Base-by-base conservation (phyloP, 1,140 invertebrate genomes). In the Rhyacophila brunnea region DNA sequence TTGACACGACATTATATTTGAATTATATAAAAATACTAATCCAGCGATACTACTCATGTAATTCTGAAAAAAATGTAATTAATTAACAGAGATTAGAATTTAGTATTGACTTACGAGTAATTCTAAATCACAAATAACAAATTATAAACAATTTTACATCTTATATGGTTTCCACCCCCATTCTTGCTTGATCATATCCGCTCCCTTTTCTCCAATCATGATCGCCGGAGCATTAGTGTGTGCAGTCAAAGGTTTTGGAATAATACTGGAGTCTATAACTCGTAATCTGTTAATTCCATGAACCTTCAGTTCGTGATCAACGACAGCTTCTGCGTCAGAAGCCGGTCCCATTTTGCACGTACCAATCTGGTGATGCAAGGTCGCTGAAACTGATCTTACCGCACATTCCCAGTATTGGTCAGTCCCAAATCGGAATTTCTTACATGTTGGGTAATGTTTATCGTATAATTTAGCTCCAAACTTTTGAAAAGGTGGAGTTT, bases 291-390 rank as follows among this genome's bases (percentile, higher is more conserved):
- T 74, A 2, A 77, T 49, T 40, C 80, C 71, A 51, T 74, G 62
- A 2, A 84, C 81, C 48, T 71, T 68, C 17, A 86, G 69, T 64
- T 79, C 68, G 42, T 77, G 70, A 66, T 85, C 81, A 4, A 87
- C 83, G 9, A 87, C 83, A 3, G 83, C 74, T 42, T 74, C 66
- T 2, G 73, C 70, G 68, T 85, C 81, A 5, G 65, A 64, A 0
- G 48, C 15, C 1, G 73, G 73, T 7, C 85, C 85, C 85, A 87
- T 87, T 72, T 81, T 84, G 60, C 81, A 83, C 0, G 84, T 85
- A 44, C 82, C 80, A 2, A 78, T 71, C 58, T 71, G 71, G 68
- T 87, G 83, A 52, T 77, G 80, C 1, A 83, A 60, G 1, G 72
- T 78, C 10, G 71, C 62, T n/a, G n/a, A n/a, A n/a, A n/a, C n/a